phyloP scores from a whole-genome alignment of 2,888 invertebrate genomes.

The Andrena hattorfiana region DNA sequence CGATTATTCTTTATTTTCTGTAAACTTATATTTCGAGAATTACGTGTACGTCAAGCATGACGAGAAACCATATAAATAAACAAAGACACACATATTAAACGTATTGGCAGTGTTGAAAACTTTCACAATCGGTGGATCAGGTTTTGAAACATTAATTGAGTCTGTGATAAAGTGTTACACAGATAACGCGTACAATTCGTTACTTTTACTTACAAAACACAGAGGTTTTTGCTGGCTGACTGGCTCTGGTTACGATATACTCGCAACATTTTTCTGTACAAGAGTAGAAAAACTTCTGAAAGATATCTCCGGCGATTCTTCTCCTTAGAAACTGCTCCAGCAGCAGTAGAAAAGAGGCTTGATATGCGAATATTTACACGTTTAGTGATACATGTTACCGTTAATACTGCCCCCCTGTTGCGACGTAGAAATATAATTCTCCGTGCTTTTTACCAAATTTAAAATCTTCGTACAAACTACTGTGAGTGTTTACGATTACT shows the following conservation, averaged over 20 bases:
- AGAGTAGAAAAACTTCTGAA: constrained; percentile 69
- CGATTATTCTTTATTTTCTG: constrained; percentile 5
- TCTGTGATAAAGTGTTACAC: constrained; percentile 42
- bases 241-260: constrained; percentile 50
- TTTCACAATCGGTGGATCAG: constrained; percentile 64
- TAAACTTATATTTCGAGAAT: constrained; percentile 16
- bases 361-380: constrained; percentile 72
- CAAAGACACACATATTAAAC: constrained; percentile 58
- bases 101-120: constrained; percentile 74
- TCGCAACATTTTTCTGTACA: constrained; percentile 62
- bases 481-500: constrained; percentile 64
- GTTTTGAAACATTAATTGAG: constrained; percentile 55
- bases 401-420: constrained; percentile 61
- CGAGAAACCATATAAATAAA: constrained; percentile 51
- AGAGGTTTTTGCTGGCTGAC: constrained; percentile 55
- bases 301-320: constrained; percentile 42
- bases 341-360: constrained; percentile 55
- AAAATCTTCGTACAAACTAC: constrained; percentile 62
- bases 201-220: constrained; percentile 51
- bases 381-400: constrained; percentile 46
- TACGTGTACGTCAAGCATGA: constrained; percentile 8
- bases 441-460: constrained; percentile 31
- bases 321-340: constrained; percentile 44
- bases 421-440: constrained; percentile 55
- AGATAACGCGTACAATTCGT: constrained; percentile 29